phyloP scores from a whole-genome alignment of 1,140 invertebrate species.

The Drosophila prosaltans region DNA sequence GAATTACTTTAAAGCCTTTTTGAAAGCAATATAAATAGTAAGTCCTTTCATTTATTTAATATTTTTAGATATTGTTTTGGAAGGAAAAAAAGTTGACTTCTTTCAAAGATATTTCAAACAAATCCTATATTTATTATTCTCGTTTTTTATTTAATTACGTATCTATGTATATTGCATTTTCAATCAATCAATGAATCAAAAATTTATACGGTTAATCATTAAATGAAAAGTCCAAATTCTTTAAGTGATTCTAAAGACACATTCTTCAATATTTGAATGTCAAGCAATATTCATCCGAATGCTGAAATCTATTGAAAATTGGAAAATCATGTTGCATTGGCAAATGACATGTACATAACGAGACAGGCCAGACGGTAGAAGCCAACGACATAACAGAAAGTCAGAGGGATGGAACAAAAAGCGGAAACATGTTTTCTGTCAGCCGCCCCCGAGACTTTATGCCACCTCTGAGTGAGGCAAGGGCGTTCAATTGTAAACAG shows the following conservation, averaged over 20 bases:
- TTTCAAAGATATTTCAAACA: neutral
- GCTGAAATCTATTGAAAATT: conserved; percentile 49
- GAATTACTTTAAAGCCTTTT: no score
- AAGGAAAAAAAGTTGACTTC: neutral
- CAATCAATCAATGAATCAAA: no score
- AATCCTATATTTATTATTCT: neutral
- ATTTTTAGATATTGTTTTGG: neutral
- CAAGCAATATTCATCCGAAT: neutral
- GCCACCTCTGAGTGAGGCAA: neutral
- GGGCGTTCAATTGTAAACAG: conserved; percentile 63
- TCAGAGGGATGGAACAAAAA: conserved; percentile 47
- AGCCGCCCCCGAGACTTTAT: conserved; percentile 18
- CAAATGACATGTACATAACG: conserved; percentile 45
- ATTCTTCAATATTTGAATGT: conserved; percentile 34
- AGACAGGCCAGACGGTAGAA: conserved; percentile 12
- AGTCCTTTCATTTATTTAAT: no score
- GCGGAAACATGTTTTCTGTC: conserved; percentile 56
- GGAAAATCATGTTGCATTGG: conserved; percentile 61
- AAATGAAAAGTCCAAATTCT: neutral
- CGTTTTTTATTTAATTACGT: neutral
- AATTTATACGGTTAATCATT: neutral
- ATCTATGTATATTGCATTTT: no score
- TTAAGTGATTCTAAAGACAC: neutral
- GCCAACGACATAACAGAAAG: conserved; percentile 18
- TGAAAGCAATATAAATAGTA: no score